Evolutionary conservation across 2,113 vertebrate genomes (phyloP), one percentile per base, ranked within the genome.

Genomic region (Axis porcinus): DNA sequence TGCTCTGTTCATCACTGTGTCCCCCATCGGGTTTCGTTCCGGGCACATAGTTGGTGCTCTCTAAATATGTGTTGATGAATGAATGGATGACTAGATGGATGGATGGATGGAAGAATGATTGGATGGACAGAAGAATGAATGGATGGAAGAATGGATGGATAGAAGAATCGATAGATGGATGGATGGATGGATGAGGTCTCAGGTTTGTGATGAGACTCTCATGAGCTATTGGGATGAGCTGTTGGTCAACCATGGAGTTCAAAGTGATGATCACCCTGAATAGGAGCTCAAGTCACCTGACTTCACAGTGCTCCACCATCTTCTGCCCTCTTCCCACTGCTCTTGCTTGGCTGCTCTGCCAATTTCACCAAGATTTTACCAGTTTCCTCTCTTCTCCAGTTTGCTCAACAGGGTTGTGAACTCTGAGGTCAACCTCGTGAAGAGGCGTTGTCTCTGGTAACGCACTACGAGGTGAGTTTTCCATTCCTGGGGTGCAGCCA

Each of bases 381-480:
- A 14, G 2, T 45, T 45, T 1, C 23, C 14, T 74, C 5, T 89
- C 50, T 81, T 76, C 94, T 96, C 21, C 60, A 97, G 96, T 0
- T 2, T 70, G 3, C 0, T 78, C 55, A n/a, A 30, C 33, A 3
- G 0, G 0, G 0, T n/a, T 2, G 0, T 25, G 17, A 3, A 91
- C 3, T 0, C 0, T 0, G 0, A 15, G 7, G 0, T 2, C 28
- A 0, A 0, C 1, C 0, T 3, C 0, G 1, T 94, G 57, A 7
- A 16, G 25, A 3, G 0, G 0, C 2, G 0, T 1, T 89, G 36
- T 45, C 64, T 28, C 0, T 0, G 6, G 0, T 95, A 21, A 1
- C 91, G 4, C 6, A 91, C 54, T 33, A 4, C 0, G 0, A n/a
- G 2, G 97, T 96, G 55, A 98, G 96, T 96, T 6, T 0, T n/a